A percentile compares a stretch with the other conserved stretches of the same genome.
Evolutionary conservation across 2,113 vertebrate genomes (phyloP).

Genomic region (Rhipidura dahli): DNA sequence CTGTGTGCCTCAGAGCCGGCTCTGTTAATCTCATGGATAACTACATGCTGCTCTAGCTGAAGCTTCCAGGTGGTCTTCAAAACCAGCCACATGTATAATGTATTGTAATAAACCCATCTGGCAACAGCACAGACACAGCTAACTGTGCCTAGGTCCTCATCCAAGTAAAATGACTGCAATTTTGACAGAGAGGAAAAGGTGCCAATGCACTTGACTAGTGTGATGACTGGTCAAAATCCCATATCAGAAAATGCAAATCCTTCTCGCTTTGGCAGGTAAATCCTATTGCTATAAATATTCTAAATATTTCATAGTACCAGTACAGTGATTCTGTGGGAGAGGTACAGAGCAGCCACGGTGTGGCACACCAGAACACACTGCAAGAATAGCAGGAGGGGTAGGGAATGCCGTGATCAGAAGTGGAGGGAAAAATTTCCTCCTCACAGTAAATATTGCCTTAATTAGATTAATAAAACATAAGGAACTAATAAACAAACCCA

Average conservation of each 20-base stretch:
- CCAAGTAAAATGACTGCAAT: not conserved
- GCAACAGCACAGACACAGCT: not conserved
- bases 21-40: not conserved
- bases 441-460: not conserved
- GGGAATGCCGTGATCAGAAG: not conserved
- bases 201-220: not conserved
- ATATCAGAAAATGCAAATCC: not conserved
- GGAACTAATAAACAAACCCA: not conserved
- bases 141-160: not conserved
- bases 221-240: not conserved
- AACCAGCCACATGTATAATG: not conserved
- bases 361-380: not conserved
- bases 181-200: not conserved
- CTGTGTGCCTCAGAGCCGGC: not conserved
- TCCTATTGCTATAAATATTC: not conserved
- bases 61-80: conserved; percentile 45
- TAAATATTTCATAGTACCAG: not conserved
- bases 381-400: not conserved
- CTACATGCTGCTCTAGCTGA: not conserved
- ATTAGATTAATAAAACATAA: not conserved
- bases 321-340: not conserved
- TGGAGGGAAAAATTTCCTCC: not conserved
- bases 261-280: not conserved
- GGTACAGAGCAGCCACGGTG: not conserved
- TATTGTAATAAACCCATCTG: conserved; percentile 7